Conservation (phyloP, 92 coral and sea anemone genomes). For the Virgularia gustaviana region DNA sequence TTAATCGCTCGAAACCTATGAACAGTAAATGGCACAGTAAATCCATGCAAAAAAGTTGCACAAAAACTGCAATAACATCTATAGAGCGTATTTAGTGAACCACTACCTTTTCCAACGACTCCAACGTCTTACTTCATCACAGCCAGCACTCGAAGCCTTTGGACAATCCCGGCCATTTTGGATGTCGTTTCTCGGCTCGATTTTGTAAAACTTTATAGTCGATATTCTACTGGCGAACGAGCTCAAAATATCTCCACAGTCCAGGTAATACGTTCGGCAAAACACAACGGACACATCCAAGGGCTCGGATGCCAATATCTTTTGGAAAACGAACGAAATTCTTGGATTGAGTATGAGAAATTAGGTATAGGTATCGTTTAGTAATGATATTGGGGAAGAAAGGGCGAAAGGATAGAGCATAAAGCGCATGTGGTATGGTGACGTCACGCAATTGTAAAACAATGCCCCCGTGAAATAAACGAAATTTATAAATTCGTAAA, state of each 20-base stretch:
- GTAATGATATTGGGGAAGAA: slow-evolving; percentile 99
- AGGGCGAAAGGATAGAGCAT: slow-evolving; percentile 99
- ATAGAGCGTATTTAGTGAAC: slow-evolving; percentile 16
- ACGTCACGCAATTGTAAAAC: slow-evolving; percentile 99
- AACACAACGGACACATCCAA: slow-evolving; percentile 20
- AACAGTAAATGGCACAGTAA: slow-evolving; percentile 15
- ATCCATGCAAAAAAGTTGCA: slow-evolving; percentile 30
- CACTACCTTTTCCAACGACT: slow-evolving; percentile 24
- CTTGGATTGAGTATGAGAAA: slow-evolving; percentile 73
- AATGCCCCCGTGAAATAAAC: slow-evolving; percentile 75
- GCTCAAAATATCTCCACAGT: slow-evolving; percentile 95
- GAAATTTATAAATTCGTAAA: slow-evolving; percentile 26
- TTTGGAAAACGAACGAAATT: slow-evolving; percentile 72
- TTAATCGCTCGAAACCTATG: slow-evolving; percentile 25
- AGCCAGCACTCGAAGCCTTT: slow-evolving; percentile 21
- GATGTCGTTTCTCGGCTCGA: slow-evolving; percentile 97
- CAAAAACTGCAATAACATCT: slow-evolving; percentile 28
- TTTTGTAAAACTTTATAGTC: slow-evolving; percentile 88
- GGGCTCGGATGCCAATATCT: slow-evolving; percentile 57
- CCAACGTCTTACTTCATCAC: slow-evolving; percentile 10
- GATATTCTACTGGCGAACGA: slow-evolving; percentile 92
- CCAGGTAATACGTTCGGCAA: slow-evolving; percentile 60
- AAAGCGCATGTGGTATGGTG: slow-evolving; percentile 99
- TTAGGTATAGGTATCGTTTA: slow-evolving; percentile 99
- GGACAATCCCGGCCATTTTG: slow-evolving; percentile 99